phyloP scores from a whole-genome alignment of 53 echinoderm and acorn worm species.

The Apostichopus leukothele region DNA sequence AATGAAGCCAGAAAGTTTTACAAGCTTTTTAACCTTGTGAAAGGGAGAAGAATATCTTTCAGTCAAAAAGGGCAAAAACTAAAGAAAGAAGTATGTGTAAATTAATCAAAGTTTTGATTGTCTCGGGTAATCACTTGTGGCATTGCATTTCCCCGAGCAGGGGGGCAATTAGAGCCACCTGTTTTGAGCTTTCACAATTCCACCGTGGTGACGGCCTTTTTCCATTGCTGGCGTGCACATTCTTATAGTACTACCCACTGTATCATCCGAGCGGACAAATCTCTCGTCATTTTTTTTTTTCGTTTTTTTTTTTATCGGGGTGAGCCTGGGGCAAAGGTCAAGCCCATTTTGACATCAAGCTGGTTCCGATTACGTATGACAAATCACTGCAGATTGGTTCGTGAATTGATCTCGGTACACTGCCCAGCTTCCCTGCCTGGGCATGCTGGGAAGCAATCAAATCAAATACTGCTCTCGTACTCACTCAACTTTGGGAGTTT shows the following conservation, averaged over 20 bases:
- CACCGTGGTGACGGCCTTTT: too few species aligned
- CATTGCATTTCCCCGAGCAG: not conserved
- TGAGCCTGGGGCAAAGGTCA: slow-evolving; percentile 30
- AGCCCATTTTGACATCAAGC: slow-evolving; percentile 26
- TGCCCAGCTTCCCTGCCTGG: slow-evolving; percentile 11
- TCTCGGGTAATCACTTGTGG: not conserved
- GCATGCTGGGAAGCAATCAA: slow-evolving; percentile 33
- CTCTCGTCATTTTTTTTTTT: too few species aligned
- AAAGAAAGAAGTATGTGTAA: not conserved
- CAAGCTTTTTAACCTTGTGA: too few species aligned
- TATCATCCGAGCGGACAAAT: too few species aligned
- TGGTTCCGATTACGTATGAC: slow-evolving; percentile 31
- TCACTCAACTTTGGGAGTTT: not conserved
- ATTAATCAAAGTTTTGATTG: slow-evolving; percentile 5
- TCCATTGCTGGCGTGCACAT: too few species aligned
- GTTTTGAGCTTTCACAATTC: not conserved
- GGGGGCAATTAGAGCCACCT: not conserved
- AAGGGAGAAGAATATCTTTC: too few species aligned
- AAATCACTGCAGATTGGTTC: slow-evolving; percentile 31
- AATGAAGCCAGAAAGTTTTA: too few species aligned
- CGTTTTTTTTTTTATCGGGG: not conserved
- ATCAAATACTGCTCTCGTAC: not conserved
- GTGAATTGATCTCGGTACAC: slow-evolving; percentile 22
- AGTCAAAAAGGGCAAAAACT: not conserved
- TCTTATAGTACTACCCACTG: too few species aligned